These are phyloP conservation scores for Pelmatolapia mariae DNA, from an alignment of 2,113 vertebrate species.

Conservation along the genomic window DNA sequence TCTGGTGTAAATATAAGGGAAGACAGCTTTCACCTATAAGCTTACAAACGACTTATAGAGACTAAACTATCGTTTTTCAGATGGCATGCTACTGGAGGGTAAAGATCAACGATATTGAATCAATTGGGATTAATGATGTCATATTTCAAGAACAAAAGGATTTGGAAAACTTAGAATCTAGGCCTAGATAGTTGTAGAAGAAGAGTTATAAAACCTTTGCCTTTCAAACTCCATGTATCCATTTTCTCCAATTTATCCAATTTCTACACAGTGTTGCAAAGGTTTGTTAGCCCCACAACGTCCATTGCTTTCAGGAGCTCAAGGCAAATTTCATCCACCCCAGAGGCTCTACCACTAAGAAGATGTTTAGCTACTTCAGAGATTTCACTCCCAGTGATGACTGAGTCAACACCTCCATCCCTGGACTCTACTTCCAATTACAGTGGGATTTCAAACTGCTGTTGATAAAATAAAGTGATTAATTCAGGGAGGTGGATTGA, in stretches of 20 bases:
- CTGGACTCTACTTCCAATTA: not conserved
- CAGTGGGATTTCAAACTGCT: not conserved
- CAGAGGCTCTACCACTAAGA: not conserved
- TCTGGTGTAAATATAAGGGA: not conserved
- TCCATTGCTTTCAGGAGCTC: not conserved
- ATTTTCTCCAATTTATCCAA: not conserved
- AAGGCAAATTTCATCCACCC: not conserved
- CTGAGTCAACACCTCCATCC: not conserved
- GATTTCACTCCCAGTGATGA: not conserved
- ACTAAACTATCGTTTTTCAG: not conserved
- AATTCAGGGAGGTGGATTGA: not conserved
- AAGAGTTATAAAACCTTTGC: not conserved
- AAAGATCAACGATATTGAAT: not conserved
- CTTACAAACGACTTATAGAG: not conserved
- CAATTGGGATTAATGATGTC: not conserved
- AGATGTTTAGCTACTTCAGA: not conserved
- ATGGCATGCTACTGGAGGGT: not conserved
- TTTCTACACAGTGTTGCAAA: not conserved
- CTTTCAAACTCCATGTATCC: not conserved
- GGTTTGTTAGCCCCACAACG: not conserved
- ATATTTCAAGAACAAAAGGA: not conserved
- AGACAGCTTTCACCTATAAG: not conserved
- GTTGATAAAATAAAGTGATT: not conserved
- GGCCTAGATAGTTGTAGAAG: not conserved
- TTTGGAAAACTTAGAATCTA: not conserved